Conservation (phyloP, 2,888 invertebrate genomes). For the Ashinkailepas kermadecensis region DNA sequence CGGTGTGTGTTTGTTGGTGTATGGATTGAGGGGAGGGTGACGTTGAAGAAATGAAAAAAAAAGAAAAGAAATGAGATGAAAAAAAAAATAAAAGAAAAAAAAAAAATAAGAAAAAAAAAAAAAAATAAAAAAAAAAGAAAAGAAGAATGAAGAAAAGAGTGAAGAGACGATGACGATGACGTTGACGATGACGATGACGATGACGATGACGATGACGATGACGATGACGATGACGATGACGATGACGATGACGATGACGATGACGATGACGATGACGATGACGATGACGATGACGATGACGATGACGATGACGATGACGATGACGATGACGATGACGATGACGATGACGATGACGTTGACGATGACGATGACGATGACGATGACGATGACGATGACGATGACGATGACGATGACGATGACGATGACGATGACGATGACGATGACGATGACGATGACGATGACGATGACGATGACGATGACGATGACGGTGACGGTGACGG, state of each 20-base stretch:
- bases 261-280: conserved; percentile 1
- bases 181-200: conserved; percentile 14
- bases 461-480: conserved; percentile 10
- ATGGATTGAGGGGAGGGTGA: too few relatives aligned
- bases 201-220: conserved; percentile 14
- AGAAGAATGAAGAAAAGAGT: too few relatives aligned
- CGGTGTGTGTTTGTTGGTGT: too few relatives aligned
- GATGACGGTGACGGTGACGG: neutral
- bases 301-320: conserved; percentile 11
- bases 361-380: conserved; percentile 10
- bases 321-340: neutral
- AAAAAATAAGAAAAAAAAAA: too few relatives aligned
- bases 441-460: conserved; percentile 2
- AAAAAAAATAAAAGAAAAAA: too few relatives aligned
- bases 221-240: conserved; percentile 14
- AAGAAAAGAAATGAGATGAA: too few relatives aligned
- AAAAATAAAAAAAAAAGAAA: too few relatives aligned
- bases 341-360: neutral
- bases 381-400: conserved; percentile 3
- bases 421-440: conserved; percentile 6
- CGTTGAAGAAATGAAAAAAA: too few relatives aligned
- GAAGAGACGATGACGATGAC: too few relatives aligned
- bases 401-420: conserved; percentile 2
- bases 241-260: conserved; percentile 14
- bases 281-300: conserved; percentile 2